Percentiles rank a stretch among this genome's conserved stretches.
phyloP scores from a whole-genome alignment of 2,113 vertebrate genomes.

The Cynocephalus volans region DNA sequence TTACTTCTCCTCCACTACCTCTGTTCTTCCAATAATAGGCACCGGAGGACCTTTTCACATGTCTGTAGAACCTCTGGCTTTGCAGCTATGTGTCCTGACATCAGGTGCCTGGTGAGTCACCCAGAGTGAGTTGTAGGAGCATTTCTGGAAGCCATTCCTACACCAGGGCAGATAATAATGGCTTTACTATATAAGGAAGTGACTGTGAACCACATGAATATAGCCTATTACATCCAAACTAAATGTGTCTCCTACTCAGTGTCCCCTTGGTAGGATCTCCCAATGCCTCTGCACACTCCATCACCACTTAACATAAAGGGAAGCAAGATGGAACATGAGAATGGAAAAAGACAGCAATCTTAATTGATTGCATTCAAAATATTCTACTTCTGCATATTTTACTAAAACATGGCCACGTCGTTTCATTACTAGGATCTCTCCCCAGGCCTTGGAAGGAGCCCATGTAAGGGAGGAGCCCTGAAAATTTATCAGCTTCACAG shows the following conservation, averaged over 20 bases:
- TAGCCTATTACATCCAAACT: background rate
- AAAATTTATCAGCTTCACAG: background rate
- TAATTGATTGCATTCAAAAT: background rate
- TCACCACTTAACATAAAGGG: rapidly evolving
- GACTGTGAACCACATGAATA: background rate
- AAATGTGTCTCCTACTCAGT: background rate
- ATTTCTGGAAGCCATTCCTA: slow-evolving; percentile 31
- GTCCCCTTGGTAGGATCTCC: background rate
- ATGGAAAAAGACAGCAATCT: background rate
- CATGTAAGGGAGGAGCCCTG: background rate
- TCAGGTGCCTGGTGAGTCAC: background rate
- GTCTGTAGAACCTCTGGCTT: background rate
- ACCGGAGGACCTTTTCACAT: background rate
- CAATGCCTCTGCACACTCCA: too few species aligned
- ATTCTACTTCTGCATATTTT: background rate
- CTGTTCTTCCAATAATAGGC: background rate
- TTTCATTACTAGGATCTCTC: background rate
- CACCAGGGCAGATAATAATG: background rate
- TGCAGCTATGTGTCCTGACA: background rate
- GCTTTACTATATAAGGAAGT: background rate
- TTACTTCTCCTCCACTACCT: background rate
- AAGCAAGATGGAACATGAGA: background rate
- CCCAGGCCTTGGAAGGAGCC: background rate
- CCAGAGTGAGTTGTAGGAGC: background rate
- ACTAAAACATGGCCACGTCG: background rate